phyloP scores from a whole-genome alignment of 2,888 invertebrate species.

The Cremastobaeus sp. region DNA sequence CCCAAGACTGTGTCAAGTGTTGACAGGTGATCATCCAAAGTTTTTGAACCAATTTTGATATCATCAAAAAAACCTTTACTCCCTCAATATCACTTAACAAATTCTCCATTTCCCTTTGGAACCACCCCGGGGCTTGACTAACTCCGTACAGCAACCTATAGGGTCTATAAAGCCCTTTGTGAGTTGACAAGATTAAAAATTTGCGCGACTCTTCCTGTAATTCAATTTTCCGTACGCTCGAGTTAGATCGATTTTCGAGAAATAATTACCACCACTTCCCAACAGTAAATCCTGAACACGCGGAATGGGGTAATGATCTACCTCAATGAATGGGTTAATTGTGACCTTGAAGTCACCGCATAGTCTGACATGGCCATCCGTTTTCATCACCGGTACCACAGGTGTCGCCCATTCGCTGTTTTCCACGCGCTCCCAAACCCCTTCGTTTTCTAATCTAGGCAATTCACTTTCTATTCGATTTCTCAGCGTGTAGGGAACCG shows the following conservation, averaged over 20 bases:
- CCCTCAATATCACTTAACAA: no score
- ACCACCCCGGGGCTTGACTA: constrained; percentile 39
- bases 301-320: constrained; percentile 63
- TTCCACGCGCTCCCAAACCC: constrained; percentile 60
- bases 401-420: constrained; percentile 69
- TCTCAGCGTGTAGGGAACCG: constrained; percentile 65
- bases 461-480: constrained; percentile 63
- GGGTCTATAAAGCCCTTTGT: constrained; percentile 63
- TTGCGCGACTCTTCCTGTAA: constrained; percentile 66
- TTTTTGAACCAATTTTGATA: no score
- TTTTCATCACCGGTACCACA: constrained; percentile 71
- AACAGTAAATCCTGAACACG: constrained; percentile 53
- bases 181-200: constrained; percentile 67
- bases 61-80: no score
- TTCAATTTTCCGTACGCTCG: constrained; percentile 71
- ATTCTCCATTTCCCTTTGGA: no score
- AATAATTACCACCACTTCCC: constrained; percentile 55
- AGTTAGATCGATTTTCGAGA: constrained; percentile 67
- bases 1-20: no score
- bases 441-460: constrained; percentile 51
- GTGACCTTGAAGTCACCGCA: constrained; percentile 72
- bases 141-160: not conserved
- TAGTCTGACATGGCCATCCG: constrained; percentile 67
- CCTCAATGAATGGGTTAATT: constrained; percentile 65
- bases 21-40: no score